Evolutionary conservation across 1,140 invertebrate genomes (phyloP).

Genomic region (Schlechtendalia chinensis): DNA sequence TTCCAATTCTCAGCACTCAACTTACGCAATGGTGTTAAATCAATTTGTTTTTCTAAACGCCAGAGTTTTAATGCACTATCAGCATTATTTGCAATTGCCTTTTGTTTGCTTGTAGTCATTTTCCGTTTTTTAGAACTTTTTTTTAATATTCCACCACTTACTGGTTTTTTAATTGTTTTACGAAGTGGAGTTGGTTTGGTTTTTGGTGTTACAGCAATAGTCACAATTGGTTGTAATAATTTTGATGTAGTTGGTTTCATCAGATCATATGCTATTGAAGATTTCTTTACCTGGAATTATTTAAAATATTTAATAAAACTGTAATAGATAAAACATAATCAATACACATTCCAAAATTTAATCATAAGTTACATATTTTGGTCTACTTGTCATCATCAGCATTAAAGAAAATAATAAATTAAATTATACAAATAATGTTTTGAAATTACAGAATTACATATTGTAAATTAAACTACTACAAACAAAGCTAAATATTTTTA

Average conservation of each 20-base stretch:
- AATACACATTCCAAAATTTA: neutral
- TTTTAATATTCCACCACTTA: slow-evolving; percentile 40
- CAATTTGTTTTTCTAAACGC: slow-evolving; percentile 28
- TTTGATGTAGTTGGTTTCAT: slow-evolving; percentile 39
- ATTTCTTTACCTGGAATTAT: slow-evolving; percentile 12
- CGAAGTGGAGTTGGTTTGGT: slow-evolving; percentile 8
- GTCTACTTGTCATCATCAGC: neutral
- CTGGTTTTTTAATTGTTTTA: slow-evolving; percentile 24
- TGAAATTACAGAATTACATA: neutral
- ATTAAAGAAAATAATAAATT: neutral
- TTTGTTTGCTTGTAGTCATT: slow-evolving; percentile 26
- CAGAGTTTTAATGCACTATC: slow-evolving; percentile 1
- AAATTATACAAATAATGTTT: neutral
- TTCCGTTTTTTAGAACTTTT: slow-evolving; percentile 27
- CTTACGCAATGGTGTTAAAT: neutral
- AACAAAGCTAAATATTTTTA: slow-evolving; percentile 40
- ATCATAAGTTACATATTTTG: neutral
- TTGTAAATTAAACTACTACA: neutral
- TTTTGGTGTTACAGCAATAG: slow-evolving; percentile 9
- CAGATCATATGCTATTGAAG: slow-evolving; percentile 30
- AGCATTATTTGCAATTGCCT: slow-evolving; percentile 11
- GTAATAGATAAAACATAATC: neutral
- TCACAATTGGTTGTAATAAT: slow-evolving; percentile 25
- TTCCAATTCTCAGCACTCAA: neutral
- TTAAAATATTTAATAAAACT: neutral